Percentiles rank a stretch among this genome's conserved stretches.
phyloP scores from a whole-genome alignment of 2,113 vertebrate species.

The Limanda limanda region DNA sequence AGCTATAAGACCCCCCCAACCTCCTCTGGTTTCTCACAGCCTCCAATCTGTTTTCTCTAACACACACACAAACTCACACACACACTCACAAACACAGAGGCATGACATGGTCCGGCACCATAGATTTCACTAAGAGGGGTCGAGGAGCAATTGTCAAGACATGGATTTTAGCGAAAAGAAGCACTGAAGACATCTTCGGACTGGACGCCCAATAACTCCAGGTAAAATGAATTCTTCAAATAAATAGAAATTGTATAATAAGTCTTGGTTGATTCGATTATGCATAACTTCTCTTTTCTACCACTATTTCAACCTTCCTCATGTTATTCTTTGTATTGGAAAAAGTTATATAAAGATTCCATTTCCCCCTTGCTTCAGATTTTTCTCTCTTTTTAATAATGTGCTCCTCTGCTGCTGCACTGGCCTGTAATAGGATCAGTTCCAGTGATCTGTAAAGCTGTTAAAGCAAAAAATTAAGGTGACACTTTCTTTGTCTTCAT shows the following conservation, averaged over 20 bases:
- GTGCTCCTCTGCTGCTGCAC: neutral
- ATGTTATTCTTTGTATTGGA: neutral
- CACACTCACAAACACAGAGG: constrained; percentile 14
- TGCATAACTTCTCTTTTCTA: neutral
- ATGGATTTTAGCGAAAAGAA: constrained; percentile 63
- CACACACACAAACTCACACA: constrained; percentile 13
- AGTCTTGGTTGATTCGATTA: neutral
- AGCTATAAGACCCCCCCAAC: constrained; percentile 70
- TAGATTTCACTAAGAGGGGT: constrained; percentile 44
- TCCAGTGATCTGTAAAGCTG: constrained; percentile 17
- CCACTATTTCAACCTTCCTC: neutral
- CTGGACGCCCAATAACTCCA: constrained; percentile 26
- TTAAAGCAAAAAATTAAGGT: constrained; percentile 24
- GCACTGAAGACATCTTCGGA: constrained; percentile 36
- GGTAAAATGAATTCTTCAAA: constrained; percentile 50
- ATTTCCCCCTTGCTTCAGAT: constrained; percentile 26
- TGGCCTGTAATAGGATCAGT: neutral
- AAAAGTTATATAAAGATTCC: neutral
- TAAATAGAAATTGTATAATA: neutral
- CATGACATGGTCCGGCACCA: constrained; percentile 38
- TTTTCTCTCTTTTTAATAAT: constrained; percentile 21
- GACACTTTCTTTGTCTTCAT: constrained; percentile 19
- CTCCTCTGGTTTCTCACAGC: constrained; percentile 71
- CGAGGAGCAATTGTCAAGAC: constrained; percentile 42
- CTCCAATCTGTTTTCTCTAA: constrained; percentile 33